These are phyloP conservation scores for Ciconia maguari DNA, from an alignment of 2,113 vertebrate species.

Conservation along the genomic window DNA sequence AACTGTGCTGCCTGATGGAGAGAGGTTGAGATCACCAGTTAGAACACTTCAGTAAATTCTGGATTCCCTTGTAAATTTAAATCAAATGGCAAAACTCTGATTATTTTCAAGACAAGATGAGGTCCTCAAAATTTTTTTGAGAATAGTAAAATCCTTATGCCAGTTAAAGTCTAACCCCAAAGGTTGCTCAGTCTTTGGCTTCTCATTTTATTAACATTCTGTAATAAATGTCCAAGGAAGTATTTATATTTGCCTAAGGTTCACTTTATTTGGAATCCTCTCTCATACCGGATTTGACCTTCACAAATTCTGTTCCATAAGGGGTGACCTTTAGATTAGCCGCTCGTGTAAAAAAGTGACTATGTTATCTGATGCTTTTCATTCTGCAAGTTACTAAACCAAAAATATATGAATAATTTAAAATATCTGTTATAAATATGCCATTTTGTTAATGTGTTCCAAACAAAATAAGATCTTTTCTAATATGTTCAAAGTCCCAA, in stretches of 20 bases:
- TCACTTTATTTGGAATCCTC: conserved; percentile 45
- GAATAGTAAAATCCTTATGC: not conserved
- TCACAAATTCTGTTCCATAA: conserved; percentile 46
- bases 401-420: not conserved
- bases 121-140: not conserved
- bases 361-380: not conserved
- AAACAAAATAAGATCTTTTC: not conserved
- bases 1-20: not conserved
- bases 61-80: not conserved
- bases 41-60: not conserved
- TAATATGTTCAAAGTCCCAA: not conserved
- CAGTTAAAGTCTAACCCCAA: not conserved
- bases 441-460: not conserved
- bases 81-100: not conserved
- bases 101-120: not conserved
- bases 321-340: conserved; percentile 45
- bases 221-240: conserved; percentile 41
- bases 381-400: not conserved
- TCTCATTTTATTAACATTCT: conserved; percentile 43
- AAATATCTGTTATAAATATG: not conserved
- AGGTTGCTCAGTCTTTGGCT: conserved; percentile 7
- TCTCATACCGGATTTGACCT: conserved; percentile 45
- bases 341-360: not conserved
- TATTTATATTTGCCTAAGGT: conserved; percentile 37
- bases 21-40: not conserved